Evolutionary conservation across 2,888 invertebrate species (phyloP).

Genomic region (Tanaodytes sp.): DNA sequence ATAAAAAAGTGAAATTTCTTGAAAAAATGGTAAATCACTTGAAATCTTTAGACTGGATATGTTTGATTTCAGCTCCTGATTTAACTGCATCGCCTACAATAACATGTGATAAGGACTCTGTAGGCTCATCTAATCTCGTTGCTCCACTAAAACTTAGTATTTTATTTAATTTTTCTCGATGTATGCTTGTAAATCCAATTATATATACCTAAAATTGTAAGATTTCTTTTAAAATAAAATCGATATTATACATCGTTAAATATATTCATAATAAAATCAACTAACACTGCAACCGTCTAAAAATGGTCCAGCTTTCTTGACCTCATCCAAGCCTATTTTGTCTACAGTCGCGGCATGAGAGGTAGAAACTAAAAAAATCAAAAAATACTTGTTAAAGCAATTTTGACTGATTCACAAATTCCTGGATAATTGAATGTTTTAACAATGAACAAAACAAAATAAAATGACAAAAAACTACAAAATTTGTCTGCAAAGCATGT

Average conservation of each 20-base stretch:
- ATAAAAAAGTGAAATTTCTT: no score
- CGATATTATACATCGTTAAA: neutral
- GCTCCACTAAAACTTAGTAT: slow-evolving; percentile 88
- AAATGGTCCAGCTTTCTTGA: slow-evolving; percentile 84
- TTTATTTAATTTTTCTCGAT: slow-evolving; percentile 80
- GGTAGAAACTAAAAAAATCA: slow-evolving; percentile 22
- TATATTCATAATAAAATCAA: slow-evolving; percentile 55
- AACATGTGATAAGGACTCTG: slow-evolving; percentile 86
- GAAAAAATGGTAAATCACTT: slow-evolving; percentile 59
- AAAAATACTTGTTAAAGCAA: slow-evolving; percentile 2
- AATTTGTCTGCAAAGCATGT: no score
- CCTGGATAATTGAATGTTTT: no score
- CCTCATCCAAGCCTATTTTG: slow-evolving; percentile 77
- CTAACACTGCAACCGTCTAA: slow-evolving; percentile 91
- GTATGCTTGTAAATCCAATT: slow-evolving; percentile 78
- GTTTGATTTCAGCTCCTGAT: slow-evolving; percentile 73
- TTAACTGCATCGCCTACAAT: slow-evolving; percentile 78
- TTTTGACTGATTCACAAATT: no score
- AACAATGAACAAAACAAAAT: no score
- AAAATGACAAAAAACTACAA: no score
- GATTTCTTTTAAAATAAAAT: neutral
- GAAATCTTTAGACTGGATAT: slow-evolving; percentile 63
- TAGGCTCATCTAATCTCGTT: slow-evolving; percentile 83
- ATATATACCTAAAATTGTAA: slow-evolving; percentile 77
- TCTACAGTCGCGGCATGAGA: slow-evolving; percentile 59